phyloP scores from a whole-genome alignment of 2,113 vertebrate species.

The Sphaerodactylus townsendi region DNA sequence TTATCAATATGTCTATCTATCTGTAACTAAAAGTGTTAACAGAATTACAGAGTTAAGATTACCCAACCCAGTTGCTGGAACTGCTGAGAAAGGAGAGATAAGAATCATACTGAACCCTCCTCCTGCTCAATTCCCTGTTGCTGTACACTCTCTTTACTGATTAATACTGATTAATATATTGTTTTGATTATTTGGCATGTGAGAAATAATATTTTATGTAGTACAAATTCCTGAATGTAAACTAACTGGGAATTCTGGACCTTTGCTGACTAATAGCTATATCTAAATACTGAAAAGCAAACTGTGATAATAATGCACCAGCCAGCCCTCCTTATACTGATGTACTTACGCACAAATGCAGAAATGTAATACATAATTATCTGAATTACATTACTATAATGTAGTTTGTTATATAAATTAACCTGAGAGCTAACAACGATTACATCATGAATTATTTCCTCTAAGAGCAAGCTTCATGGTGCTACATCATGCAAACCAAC shows the following conservation, averaged over 20 bases:
- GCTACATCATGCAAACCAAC: no score
- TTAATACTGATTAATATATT: neutral
- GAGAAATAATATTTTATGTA: neutral
- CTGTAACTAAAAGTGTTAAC: no score
- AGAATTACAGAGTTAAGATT: no score
- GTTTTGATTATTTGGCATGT: neutral
- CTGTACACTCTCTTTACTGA: neutral
- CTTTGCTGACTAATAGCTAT: neutral
- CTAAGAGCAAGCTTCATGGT: no score
- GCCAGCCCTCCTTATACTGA: neutral
- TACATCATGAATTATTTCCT: neutral
- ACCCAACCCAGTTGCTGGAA: no score
- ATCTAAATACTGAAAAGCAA: neutral
- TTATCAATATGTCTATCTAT: no score
- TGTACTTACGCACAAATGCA: neutral
- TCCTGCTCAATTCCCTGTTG: neutral
- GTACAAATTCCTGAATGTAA: neutral
- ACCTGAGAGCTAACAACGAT: neutral
- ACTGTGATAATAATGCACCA: neutral
- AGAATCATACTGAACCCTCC: neutral
- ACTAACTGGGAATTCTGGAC: neutral
- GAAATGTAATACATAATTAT: neutral
- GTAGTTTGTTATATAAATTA: neutral
- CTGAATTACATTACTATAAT: neutral
- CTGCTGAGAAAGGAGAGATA: no score